Percentiles rank a stretch among this genome's conserved stretches.
These are phyloP conservation scores for Drosophila ironensis DNA, from an alignment of 1,140 invertebrate species.

Conservation along the genomic window DNA sequence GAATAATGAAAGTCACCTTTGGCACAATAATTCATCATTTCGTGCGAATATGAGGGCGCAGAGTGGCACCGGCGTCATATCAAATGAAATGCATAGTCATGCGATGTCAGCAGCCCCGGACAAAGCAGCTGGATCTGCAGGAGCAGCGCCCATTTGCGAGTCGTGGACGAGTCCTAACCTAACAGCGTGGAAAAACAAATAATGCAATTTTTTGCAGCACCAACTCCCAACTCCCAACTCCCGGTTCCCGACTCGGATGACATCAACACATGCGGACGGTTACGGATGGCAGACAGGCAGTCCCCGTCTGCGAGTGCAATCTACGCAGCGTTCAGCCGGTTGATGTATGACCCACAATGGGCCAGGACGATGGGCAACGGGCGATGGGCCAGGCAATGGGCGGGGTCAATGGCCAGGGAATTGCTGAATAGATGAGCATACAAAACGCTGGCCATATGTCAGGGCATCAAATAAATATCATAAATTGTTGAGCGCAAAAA, in stretches of 20 bases:
- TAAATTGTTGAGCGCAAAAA: slow-evolving; percentile 51
- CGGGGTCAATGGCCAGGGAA: slow-evolving; percentile 58
- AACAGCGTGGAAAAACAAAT: slow-evolving; percentile 63
- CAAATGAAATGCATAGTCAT: slow-evolving; percentile 77
- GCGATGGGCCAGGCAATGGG: slow-evolving; percentile 14
- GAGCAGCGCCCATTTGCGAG: background rate
- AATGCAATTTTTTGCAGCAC: slow-evolving; percentile 64
- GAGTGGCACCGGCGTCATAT: slow-evolving; percentile 31
- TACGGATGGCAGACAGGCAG: background rate
- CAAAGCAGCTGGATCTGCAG: background rate
- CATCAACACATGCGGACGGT: slow-evolving; percentile 43
- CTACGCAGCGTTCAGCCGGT: slow-evolving; percentile 44
- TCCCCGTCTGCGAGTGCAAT: slow-evolving; percentile 32
- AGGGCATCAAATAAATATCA: slow-evolving; percentile 67
- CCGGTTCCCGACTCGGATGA: slow-evolving; percentile 16
- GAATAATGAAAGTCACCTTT: slow-evolving; percentile 75
- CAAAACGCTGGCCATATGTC: slow-evolving; percentile 69
- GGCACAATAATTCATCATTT: slow-evolving; percentile 68
- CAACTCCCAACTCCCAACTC: background rate
- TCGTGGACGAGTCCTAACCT: slow-evolving; percentile 15
- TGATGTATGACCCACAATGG: slow-evolving; percentile 54
- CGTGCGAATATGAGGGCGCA: slow-evolving; percentile 7
- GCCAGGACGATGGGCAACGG: slow-evolving; percentile 54
- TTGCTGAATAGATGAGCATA: slow-evolving; percentile 65
- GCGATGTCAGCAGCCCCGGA: slow-evolving; percentile 29